A percentile compares a stretch with the other conserved stretches of the same genome.
These are phyloP conservation scores for Todiramphus chloris DNA, from an alignment of 2,113 vertebrate genomes.

Conservation along the genomic window DNA sequence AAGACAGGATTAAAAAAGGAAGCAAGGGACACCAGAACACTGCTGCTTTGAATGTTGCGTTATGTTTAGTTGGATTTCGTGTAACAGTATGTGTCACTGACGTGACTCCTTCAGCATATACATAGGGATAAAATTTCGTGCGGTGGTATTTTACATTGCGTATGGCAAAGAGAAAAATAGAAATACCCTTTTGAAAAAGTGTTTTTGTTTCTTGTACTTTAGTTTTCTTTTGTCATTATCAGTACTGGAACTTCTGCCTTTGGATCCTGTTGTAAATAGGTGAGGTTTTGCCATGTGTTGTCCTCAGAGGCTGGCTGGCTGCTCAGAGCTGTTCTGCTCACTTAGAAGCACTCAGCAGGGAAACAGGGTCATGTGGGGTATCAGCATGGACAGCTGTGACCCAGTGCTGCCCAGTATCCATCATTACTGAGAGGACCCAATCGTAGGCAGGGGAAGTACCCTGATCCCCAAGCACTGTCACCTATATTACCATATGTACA, in stretches of 20 bases:
- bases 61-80: background rate
- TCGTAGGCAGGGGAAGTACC: accelerated
- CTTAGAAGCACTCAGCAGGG: constrained; percentile 20
- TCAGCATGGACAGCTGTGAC: background rate
- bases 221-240: background rate
- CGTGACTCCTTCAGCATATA: background rate
- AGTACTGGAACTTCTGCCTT: background rate
- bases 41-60: constrained; percentile 19
- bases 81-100: constrained; percentile 25
- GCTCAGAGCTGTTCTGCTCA: background rate
- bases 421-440: background rate
- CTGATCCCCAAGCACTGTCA: background rate
- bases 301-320: constrained; percentile 3
- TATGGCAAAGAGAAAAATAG: background rate
- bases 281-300: background rate
- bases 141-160: background rate
- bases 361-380: constrained; percentile 24
- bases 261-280: background rate
- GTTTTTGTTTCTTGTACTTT: background rate
- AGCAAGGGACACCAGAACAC: background rate
- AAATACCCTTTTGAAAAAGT: background rate
- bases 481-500: background rate
- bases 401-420: background rate
- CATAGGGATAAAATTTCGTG: background rate
- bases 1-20: constrained; percentile 23